These are phyloP conservation scores for Drosophila erecta DNA, from an alignment of 1,140 invertebrate genomes.

Conservation along the genomic window DNA sequence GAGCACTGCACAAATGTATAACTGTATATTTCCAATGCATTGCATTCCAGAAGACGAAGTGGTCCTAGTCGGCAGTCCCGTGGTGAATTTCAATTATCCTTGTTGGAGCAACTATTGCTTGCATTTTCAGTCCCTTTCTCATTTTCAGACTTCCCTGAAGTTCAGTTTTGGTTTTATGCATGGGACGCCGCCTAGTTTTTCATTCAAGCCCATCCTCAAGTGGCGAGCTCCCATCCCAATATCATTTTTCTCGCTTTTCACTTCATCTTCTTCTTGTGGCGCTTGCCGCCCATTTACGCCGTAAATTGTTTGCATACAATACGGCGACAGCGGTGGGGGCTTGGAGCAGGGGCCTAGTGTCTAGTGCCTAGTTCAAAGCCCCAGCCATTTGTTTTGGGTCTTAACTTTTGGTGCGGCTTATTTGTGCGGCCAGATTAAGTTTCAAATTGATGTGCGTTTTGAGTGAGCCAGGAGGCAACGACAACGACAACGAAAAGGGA, in stretches of 20 bases:
- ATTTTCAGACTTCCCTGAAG: constrained; percentile 54
- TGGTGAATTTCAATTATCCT: constrained; percentile 76
- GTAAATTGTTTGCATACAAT: constrained; percentile 82
- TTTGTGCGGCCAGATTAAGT: constrained; percentile 81
- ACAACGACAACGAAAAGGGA: neutral
- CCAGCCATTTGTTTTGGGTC: constrained; percentile 67
- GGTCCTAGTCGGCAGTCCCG: constrained; percentile 17
- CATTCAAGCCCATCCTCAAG: constrained; percentile 5
- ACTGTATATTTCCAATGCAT: constrained; percentile 1
- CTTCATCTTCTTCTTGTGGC: constrained; percentile 31
- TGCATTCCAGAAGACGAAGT: constrained; percentile 1
- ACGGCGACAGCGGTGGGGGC: constrained; percentile 13
- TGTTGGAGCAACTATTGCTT: constrained; percentile 38
- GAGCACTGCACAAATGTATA: constrained; percentile 1
- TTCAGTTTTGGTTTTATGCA: constrained; percentile 79
- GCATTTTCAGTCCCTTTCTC: constrained; percentile 23
- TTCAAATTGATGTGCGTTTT: constrained; percentile 80
- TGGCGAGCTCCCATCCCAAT: constrained; percentile 18
- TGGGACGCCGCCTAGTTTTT: constrained; percentile 74
- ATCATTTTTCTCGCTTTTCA: constrained; percentile 30
- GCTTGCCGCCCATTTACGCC: constrained; percentile 57
- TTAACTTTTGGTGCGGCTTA: constrained; percentile 79
- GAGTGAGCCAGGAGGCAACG: constrained; percentile 26
- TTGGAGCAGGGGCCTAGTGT: constrained; percentile 7
- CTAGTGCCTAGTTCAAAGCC: constrained; percentile 18